phyloP scores from a whole-genome alignment of 2,797 vertebrate genomes.

The Pagetopsis macropterus region DNA sequence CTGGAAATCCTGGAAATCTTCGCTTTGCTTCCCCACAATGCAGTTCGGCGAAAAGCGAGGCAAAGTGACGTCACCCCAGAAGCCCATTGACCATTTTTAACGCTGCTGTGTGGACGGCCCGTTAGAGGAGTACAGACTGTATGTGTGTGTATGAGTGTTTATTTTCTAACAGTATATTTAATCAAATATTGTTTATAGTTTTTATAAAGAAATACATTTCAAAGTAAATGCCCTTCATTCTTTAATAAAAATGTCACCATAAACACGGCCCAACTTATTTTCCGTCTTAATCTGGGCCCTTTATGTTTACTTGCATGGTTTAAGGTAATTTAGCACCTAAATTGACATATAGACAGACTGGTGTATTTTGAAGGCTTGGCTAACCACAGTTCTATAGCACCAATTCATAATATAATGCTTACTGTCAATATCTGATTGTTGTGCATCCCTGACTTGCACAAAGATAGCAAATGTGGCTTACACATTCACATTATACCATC shows the following conservation, averaged over 20 bases:
- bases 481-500: not conserved
- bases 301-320: not conserved
- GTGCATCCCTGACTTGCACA: slow-evolving; percentile 15
- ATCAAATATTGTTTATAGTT: not conserved
- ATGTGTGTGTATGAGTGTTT: not conserved
- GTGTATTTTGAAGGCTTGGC: not conserved
- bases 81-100: too few species aligned
- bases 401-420: slow-evolving; percentile 7
- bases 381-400: not conserved
- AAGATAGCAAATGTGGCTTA: not conserved
- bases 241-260: not conserved
- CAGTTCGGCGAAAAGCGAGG: too few species aligned
- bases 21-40: too few species aligned
- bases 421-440: slow-evolving; percentile 35
- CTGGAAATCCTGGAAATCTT: too few species aligned
- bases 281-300: not conserved
- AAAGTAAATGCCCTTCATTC: not conserved
- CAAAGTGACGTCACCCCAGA: too few species aligned
- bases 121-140: not conserved
- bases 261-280: not conserved
- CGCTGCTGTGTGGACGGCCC: too few species aligned
- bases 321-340: not conserved
- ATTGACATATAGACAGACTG: not conserved
- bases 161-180: not conserved
- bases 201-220: not conserved